Base-by-base conservation (phyloP, 2,888 invertebrate species). In the Eulithis prunata region DNA sequence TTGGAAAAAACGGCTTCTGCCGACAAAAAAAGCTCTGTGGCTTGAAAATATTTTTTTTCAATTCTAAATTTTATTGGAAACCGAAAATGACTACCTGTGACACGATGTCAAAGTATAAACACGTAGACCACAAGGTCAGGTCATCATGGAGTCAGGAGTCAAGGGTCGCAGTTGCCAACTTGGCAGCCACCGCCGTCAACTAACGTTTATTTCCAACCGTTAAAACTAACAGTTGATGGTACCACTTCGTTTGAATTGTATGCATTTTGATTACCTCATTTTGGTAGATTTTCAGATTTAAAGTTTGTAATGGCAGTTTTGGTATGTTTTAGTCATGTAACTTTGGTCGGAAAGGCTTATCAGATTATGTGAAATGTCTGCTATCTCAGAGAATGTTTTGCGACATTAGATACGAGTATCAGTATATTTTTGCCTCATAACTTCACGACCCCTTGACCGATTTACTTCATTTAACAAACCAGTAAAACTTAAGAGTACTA, bases 261-360 rank as follows among this genome's bases (percentile, higher is more conserved):
- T 71, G 68, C 73, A 71, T 70, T 74, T 62, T 68, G 69, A 70
- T 68, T 56, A 60, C 62, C 73, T 70, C 65, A 66, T 73, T 71
- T 63, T 43, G 61, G 56, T 62, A 69, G 64, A 62, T 57, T 64
- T 69, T 43, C 61, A 70, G 64, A 62, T 64, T 68, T 55, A 38
- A 61, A 61, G 55, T 55, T 60, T 36, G 46, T n/a, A 45, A 57
- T 45, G 14, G 41, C 3, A 45, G 47, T 62, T 55, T 56, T 28
- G 45, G 45, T 59, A 12, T 43, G 32, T 51, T 62, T 62, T 49
- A 62, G 21, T 28, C 49, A 49, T 49, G 49, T 47, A 49, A 49
- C 21, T 49, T 49, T 6, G 21, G 21, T 4, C 21, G 21, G 11
- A 13, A 47, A 21, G 49, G 10, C 14, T 49, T 21, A 49, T 21